Conservation (phyloP, 2,888 invertebrate species). For the Oscheius onirici region DNA sequence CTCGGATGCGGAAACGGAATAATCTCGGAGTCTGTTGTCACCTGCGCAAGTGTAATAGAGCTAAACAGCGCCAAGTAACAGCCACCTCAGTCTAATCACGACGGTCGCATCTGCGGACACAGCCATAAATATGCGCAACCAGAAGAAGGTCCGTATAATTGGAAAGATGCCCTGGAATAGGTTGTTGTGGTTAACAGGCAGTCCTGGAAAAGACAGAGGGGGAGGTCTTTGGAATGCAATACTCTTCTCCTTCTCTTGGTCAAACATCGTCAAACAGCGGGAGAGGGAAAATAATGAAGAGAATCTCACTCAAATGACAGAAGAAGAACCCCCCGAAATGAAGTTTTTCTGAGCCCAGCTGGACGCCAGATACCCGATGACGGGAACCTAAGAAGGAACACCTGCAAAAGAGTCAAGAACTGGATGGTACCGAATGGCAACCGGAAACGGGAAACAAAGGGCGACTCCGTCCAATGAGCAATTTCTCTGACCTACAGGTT, state of each 20-base stretch:
- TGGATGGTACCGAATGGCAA: too few relatives aligned
- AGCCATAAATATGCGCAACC: neutral
- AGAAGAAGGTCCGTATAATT: neutral
- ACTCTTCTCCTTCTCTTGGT: neutral
- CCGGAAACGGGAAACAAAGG: too few relatives aligned
- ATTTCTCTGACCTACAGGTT: too few relatives aligned
- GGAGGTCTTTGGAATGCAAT: too few relatives aligned
- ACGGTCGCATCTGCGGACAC: slow-evolving; percentile 8
- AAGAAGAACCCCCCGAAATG: neutral
- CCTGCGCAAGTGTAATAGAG: slow-evolving; percentile 31
- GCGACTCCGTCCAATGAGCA: too few relatives aligned
- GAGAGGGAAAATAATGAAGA: neutral
- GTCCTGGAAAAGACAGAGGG: too few relatives aligned
- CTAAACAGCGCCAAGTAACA: slow-evolving; percentile 26
- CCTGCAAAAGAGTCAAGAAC: neutral
- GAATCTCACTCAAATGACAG: neutral
- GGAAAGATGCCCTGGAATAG: too few relatives aligned
- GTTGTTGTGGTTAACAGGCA: too few relatives aligned
- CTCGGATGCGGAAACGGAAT: slow-evolving; percentile 4
- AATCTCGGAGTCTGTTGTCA: slow-evolving; percentile 25
- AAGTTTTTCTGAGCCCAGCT: slow-evolving; percentile 1
- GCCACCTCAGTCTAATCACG: slow-evolving; percentile 28
- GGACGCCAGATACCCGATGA: neutral
- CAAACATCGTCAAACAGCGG: neutral
- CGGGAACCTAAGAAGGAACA: slow-evolving; percentile 8